Conservation (phyloP, 2,888 invertebrate species). For the Heliconius erato region DNA sequence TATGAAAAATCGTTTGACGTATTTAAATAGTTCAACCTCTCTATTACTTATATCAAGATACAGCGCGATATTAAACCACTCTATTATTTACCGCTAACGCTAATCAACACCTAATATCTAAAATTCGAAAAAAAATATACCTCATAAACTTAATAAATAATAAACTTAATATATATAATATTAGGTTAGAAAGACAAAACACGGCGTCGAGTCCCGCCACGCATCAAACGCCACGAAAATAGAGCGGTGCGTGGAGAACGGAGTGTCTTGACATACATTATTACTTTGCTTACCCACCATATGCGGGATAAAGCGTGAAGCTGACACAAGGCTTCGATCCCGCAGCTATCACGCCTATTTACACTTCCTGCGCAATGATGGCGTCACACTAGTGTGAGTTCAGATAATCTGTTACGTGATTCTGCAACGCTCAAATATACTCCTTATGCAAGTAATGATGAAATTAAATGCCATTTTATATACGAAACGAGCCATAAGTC, state of each 20-base stretch:
- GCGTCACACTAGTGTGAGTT: not conserved
- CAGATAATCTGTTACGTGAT: not conserved
- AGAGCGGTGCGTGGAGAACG: not conserved
- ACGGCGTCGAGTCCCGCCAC: not conserved
- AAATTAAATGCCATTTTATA: constrained; percentile 14
- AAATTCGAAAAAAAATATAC: too few relatives aligned
- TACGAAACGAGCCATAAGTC: constrained; percentile 3
- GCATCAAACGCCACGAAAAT: not conserved
- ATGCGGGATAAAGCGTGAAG: too few relatives aligned
- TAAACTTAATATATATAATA: too few relatives aligned
- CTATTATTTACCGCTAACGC: too few relatives aligned
- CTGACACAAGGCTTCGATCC: not conserved
- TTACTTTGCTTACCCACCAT: too few relatives aligned
- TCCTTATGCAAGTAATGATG: constrained; percentile 17
- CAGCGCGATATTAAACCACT: too few relatives aligned
- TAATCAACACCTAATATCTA: too few relatives aligned
- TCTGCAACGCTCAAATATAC: constrained; percentile 11
- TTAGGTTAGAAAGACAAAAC: not conserved
- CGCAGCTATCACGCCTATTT: not conserved
- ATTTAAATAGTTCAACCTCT: too few relatives aligned
- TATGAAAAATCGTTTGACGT: too few relatives aligned
- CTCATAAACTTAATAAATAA: too few relatives aligned
- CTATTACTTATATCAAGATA: too few relatives aligned
- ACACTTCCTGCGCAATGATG: not conserved
- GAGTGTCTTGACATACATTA: not conserved